Evolutionary conservation across 1,140 invertebrate species (phyloP), one percentile per base, ranked within the genome.

Genomic region (Zeugodacus cucurbitae): DNA sequence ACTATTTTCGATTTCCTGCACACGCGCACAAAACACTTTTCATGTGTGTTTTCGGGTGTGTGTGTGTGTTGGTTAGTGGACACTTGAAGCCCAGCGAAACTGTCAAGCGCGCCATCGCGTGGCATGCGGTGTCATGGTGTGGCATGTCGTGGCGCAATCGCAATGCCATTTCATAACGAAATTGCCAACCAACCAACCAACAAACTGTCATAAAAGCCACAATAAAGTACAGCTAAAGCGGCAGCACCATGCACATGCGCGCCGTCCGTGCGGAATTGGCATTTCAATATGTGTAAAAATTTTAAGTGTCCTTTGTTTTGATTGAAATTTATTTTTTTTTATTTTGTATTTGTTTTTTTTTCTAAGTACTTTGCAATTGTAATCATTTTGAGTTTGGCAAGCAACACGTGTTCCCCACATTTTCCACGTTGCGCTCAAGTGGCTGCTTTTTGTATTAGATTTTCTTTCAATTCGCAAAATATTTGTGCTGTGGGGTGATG

Each of bases 271-370:
- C 37, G 2, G 17, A 74, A 32, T 34, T 22, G 32, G 32, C 6
- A 74, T 74, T 14, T 17, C 58, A 62, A 67, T 34, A 67, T 74
- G 14, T 74, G 67, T 74, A 74, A 78, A 67, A 78, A 37, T 78
- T 78, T 48, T 82, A 48, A 48, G 41, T 82, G 74, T 82, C 41
- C 74, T 82, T 82, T 82, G 74, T 82, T 82, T 82, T 48, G 74
- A 54, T 82, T 48, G 74, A 4, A 82, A 82, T 41, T 74, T 41
- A 37, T n/a, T 41, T 44, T 74, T 3, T 41, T 74, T 74, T 41
- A 11, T 32, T 34, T 67, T 67, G 32, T 34, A 14, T 64, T 64
- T 29, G 2, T 10, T 32, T 32, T 64, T 5, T 59, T 59, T 59
- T 59, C 20, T 59, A 70, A 37, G 10, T 41, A 34, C 37, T 22